Evolutionary conservation across 2,797 vertebrate genomes (phyloP).

Genomic region (Pipistrellus pipistrellus): DNA sequence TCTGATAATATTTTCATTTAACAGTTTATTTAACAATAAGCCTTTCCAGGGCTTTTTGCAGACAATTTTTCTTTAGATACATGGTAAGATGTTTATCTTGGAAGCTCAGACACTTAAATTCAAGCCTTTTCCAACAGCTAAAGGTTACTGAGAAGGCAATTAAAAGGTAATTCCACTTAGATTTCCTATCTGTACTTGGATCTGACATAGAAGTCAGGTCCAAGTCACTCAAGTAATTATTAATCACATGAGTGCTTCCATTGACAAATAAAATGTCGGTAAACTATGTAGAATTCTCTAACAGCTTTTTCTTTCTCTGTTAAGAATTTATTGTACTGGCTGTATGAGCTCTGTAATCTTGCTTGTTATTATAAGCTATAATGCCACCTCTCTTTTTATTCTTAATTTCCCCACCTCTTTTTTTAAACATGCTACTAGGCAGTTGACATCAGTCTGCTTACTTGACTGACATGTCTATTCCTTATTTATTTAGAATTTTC

Average conservation of each 20-base stretch:
- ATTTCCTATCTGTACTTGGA: conserved; percentile 59
- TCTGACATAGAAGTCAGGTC: conserved; percentile 53
- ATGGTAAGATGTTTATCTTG: conserved; percentile 69
- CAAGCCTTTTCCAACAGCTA: conserved; percentile 34
- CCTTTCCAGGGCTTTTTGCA: conserved; percentile 28
- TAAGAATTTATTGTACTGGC: background rate
- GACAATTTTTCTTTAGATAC: background rate
- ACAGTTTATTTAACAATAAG: conserved; percentile 53
- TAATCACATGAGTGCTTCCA: conserved; percentile 4
- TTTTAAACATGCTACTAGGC: conserved; percentile 1
- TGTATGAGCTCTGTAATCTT: background rate
- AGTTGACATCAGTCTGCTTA: background rate
- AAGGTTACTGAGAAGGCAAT: conserved; percentile 31
- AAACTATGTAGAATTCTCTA: background rate
- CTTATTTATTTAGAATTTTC: conserved; percentile 35
- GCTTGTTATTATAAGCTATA: background rate
- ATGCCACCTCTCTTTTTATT: background rate
- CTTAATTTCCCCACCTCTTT: background rate
- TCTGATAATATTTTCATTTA: conserved; percentile 41
- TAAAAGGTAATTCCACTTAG: conserved; percentile 51
- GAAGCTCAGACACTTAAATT: conserved; percentile 54
- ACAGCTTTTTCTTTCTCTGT: background rate
- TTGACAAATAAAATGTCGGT: conserved; percentile 39
- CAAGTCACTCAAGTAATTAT: conserved; percentile 37
- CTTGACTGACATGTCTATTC: background rate